phyloP scores from a whole-genome alignment of 2,888 invertebrate species.

The Gymnosoma rotundatum region DNA sequence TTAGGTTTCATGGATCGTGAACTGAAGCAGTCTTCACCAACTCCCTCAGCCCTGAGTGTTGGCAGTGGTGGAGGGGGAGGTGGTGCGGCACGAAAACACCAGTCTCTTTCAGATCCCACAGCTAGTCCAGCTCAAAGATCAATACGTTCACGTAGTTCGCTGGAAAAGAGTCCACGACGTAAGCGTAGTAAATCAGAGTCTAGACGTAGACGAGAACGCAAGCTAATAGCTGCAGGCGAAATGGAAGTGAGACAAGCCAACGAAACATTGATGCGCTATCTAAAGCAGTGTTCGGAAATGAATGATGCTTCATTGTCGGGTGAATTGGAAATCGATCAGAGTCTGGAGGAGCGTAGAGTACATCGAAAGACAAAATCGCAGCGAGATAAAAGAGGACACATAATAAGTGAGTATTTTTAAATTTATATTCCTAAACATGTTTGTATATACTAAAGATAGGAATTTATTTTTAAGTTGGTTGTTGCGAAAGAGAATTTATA shows the following conservation, averaged over 20 bases:
- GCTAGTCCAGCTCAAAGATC: conserved; percentile 82
- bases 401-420: conserved; percentile 78
- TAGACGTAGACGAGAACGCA: conserved; percentile 81
- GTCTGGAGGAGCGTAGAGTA: conserved; percentile 81
- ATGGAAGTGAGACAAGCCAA: conserved; percentile 82
- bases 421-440: no score
- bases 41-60: conserved; percentile 76
- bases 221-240: conserved; percentile 82
- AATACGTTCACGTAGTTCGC: conserved; percentile 80
- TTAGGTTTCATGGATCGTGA: conserved; percentile 82
- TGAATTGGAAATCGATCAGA: conserved; percentile 82
- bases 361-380: conserved; percentile 82
- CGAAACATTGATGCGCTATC: conserved; percentile 82
- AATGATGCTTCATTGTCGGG: conserved; percentile 82
- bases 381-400: conserved; percentile 81
- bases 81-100: conserved; percentile 79
- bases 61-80: conserved; percentile 75
- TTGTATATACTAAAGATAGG: no score
- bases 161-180: conserved; percentile 82
- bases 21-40: conserved; percentile 79
- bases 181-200: conserved; percentile 83
- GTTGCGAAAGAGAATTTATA: no score
- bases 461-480: no score
- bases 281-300: conserved; percentile 82
- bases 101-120: conserved; percentile 82